Conservation (phyloP, 2,797 vertebrate species). For the Podarcis lilfordi region DNA sequence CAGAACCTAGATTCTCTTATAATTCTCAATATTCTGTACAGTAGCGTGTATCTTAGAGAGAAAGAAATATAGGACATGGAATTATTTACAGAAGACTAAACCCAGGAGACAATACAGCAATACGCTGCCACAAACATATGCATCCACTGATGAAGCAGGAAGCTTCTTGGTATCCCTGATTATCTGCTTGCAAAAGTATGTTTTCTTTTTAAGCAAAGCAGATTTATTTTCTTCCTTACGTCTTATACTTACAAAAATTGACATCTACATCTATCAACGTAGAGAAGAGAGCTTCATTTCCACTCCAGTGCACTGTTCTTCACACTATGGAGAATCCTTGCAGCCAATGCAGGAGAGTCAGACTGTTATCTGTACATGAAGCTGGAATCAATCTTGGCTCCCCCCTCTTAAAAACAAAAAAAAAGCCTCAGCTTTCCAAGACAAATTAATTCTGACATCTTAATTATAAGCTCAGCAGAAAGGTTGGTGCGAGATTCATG, state of each 20-base stretch:
- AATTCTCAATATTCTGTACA: background rate
- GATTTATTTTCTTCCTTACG: conserved; percentile 19
- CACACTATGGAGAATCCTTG: conserved; percentile 7
- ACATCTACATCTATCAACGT: conserved; percentile 35
- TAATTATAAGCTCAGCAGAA: conserved; percentile 71
- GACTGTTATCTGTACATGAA: conserved; percentile 55
- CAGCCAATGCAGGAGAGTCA: conserved; percentile 35
- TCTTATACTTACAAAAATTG: conserved; percentile 13
- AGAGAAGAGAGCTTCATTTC: conserved; percentile 25
- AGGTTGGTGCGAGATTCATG: conserved; percentile 62
- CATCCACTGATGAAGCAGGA: background rate
- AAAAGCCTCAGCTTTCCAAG: conserved; percentile 57
- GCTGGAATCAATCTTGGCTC: conserved; percentile 49
- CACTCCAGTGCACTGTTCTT: conserved; percentile 31
- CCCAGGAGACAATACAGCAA: background rate
- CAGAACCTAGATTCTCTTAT: background rate
- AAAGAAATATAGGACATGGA: conserved; percentile 6
- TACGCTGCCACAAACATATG: background rate
- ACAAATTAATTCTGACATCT: conserved; percentile 71
- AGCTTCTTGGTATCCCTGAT: conserved; percentile 2
- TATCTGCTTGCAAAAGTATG: conserved; percentile 9
- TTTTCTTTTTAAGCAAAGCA: background rate
- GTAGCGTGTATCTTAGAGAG: background rate
- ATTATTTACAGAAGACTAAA: conserved; percentile 10
- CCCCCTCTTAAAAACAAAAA: background rate